Conservation (phyloP, 2,113 vertebrate genomes). For the Apaloderma vittatum region DNA sequence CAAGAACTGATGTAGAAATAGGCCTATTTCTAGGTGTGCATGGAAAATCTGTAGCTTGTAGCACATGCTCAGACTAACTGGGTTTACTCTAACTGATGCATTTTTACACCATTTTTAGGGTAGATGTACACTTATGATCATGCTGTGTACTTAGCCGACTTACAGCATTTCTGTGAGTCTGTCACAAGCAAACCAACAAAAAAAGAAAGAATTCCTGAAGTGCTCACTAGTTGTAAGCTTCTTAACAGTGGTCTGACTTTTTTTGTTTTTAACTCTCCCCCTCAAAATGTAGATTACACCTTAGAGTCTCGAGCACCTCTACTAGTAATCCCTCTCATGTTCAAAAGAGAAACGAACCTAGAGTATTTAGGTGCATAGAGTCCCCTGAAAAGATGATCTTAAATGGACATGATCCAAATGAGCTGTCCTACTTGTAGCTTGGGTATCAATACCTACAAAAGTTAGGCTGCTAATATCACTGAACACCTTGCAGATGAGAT, state of each 20-base stretch:
- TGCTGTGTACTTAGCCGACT: neutral
- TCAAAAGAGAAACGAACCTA: neutral
- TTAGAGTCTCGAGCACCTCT: neutral
- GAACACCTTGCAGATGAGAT: neutral
- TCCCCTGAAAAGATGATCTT: neutral
- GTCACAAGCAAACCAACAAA: neutral
- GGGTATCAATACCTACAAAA: neutral
- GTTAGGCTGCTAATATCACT: neutral
- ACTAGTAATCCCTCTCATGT: neutral
- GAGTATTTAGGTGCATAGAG: neutral
- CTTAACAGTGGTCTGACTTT: neutral
- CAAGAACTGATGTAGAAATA: neutral
- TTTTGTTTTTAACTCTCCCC: neutral
- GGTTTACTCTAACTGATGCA: neutral
- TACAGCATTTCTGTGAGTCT: neutral
- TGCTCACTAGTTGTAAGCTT: neutral
- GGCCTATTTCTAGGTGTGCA: neutral
- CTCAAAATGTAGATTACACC: neutral
- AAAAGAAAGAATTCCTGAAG: neutral
- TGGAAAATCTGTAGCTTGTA: neutral
- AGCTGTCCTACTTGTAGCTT: neutral
- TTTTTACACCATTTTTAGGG: neutral
- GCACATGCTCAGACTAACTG: neutral
- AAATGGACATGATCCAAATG: neutral
- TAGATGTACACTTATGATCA: neutral